phyloP scores from a whole-genome alignment of 2,797 vertebrate genomes.

The Centropyge bicolor region DNA sequence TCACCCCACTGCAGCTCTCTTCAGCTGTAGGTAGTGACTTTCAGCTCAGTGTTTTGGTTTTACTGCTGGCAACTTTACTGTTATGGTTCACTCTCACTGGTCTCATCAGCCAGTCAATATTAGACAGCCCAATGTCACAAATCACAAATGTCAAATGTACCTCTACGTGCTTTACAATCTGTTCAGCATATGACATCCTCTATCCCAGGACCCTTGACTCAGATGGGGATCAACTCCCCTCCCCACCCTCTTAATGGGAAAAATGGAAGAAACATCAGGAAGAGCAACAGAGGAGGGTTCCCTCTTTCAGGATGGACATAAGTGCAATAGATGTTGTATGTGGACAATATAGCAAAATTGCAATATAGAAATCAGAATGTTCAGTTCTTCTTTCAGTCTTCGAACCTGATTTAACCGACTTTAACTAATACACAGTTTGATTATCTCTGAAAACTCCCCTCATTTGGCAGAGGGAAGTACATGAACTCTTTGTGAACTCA shows the following conservation, averaged over 20 bases:
- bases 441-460: constrained; percentile 7
- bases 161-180: background rate
- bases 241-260: too few relatives aligned
- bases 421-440: constrained; percentile 3
- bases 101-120: too few relatives aligned
- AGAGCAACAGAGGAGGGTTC: too few relatives aligned
- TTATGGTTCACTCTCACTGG: too few relatives aligned
- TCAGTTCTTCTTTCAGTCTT: background rate
- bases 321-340: background rate
- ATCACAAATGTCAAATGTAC: background rate
- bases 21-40: too few relatives aligned
- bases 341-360: background rate
- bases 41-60: too few relatives aligned
- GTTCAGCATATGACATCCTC: background rate
- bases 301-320: background rate
- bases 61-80: too few relatives aligned
- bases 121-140: too few relatives aligned
- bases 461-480: constrained; percentile 22
- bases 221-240: too few relatives aligned
- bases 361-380: background rate
- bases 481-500: constrained; percentile 63
- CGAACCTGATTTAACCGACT: background rate
- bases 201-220: background rate
- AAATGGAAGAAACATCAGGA: background rate
- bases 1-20: too few relatives aligned